Evolutionary conservation across 2,113 vertebrate species (phyloP).

Genomic region (Ia io): DNA sequence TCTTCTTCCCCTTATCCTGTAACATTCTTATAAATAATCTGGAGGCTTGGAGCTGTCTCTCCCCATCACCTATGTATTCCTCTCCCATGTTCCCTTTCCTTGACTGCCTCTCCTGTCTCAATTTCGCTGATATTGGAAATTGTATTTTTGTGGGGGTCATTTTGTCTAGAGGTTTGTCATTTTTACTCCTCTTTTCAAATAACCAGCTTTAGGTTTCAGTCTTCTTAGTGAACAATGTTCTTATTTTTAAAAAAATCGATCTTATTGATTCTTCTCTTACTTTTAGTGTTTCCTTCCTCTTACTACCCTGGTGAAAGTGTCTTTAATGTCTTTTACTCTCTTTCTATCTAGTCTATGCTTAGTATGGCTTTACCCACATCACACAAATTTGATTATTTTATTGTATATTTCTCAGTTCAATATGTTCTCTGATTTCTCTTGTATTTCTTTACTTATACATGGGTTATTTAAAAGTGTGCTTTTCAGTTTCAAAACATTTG

Average conservation of each 20-base stretch:
- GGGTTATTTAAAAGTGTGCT: background rate
- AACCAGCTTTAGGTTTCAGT: background rate
- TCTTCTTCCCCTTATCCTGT: no score
- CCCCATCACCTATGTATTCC: no score
- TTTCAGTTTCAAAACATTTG: background rate
- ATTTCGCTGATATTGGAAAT: background rate
- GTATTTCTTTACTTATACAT: background rate
- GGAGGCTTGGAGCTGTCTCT: no score
- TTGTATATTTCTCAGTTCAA: background rate
- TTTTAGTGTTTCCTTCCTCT: background rate
- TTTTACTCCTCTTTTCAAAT: slow-evolving; percentile 1
- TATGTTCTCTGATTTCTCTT: background rate
- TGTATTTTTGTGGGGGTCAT: background rate
- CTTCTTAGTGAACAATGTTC: background rate
- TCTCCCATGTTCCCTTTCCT: no score
- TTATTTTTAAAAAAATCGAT: background rate
- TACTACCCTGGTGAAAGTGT: background rate
- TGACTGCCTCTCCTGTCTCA: no score
- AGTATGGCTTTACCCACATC: background rate
- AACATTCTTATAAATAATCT: no score
- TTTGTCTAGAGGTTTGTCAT: background rate
- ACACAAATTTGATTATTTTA: background rate
- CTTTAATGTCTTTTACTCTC: background rate
- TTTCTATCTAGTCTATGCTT: background rate
- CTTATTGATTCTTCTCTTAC: background rate